phyloP scores from a whole-genome alignment of 2,888 invertebrate genomes.

The Deroplatys truncata region DNA sequence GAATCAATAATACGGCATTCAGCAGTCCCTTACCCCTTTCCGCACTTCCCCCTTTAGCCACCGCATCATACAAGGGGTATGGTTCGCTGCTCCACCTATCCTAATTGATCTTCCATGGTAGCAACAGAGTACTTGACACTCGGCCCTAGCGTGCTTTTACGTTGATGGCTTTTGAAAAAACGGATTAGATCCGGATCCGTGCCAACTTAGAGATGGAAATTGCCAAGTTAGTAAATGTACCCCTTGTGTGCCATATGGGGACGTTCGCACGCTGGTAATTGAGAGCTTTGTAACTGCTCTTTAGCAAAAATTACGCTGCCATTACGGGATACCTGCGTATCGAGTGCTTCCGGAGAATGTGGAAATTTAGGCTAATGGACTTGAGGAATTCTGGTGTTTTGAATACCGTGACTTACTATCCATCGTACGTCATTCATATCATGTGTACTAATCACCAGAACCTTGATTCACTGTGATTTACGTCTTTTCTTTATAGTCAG shows the following conservation, averaged over 20 bases:
- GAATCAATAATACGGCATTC: slow-evolving; percentile 7
- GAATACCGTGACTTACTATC: no score
- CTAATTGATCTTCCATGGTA: background rate
- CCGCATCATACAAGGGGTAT: background rate
- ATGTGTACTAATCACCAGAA: no score
- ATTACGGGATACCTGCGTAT: background rate
- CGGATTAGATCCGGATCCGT: background rate
- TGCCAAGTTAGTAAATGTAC: background rate
- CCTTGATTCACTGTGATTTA: no score
- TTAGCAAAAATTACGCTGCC: background rate
- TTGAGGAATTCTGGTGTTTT: no score
- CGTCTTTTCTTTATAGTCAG: no score
- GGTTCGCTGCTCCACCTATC: background rate
- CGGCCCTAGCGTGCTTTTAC: background rate
- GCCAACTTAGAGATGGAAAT: no score
- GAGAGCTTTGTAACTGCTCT: background rate
- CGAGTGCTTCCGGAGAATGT: no score
- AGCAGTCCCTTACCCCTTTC: background rate
- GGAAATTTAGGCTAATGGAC: no score
- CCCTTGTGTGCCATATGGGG: background rate
- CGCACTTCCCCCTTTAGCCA: background rate
- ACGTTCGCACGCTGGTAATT: background rate
- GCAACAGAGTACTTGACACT: background rate
- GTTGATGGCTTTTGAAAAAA: background rate
- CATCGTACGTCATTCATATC: no score